Evolutionary conservation across 2,113 vertebrate genomes (phyloP).

Genomic region (Pachypanchax playfairii): DNA sequence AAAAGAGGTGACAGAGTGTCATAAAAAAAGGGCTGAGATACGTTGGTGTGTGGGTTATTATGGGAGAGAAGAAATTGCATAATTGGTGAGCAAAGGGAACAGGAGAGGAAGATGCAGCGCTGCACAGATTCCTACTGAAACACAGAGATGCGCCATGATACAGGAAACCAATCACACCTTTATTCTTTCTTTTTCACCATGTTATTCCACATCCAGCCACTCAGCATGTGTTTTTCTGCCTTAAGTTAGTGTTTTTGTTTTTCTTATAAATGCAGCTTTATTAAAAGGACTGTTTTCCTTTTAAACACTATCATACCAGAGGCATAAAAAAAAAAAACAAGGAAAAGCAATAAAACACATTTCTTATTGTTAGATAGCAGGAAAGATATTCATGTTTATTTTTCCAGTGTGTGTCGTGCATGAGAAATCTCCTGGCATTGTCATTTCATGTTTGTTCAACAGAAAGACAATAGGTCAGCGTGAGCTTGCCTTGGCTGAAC

Average conservation of each 20-base stretch:
- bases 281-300: neutral
- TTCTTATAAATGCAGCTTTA: neutral
- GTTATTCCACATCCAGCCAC: neutral
- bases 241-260: neutral
- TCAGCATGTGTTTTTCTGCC: neutral
- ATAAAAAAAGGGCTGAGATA: neutral
- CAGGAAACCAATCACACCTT: no score
- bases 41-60: slow-evolving; percentile 20
- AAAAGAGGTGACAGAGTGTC: neutral
- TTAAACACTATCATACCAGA: neutral
- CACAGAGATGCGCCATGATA: neutral
- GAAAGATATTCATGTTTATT: no score
- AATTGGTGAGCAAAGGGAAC: neutral
- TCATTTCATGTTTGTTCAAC: slow-evolving; percentile 4
- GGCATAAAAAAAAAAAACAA: neutral
- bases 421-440: neutral
- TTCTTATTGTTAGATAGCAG: neutral
- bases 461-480: slow-evolving; percentile 3
- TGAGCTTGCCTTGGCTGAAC: slow-evolving; percentile 1
- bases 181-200: neutral
- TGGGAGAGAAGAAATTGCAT: neutral
- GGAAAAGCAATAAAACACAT: neutral
- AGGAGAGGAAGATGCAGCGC: neutral
- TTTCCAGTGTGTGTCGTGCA: neutral
- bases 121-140: neutral